These are phyloP conservation scores for Cygnus buccinator DNA, from an alignment of 2,113 vertebrate genomes.

Conservation along the genomic window DNA sequence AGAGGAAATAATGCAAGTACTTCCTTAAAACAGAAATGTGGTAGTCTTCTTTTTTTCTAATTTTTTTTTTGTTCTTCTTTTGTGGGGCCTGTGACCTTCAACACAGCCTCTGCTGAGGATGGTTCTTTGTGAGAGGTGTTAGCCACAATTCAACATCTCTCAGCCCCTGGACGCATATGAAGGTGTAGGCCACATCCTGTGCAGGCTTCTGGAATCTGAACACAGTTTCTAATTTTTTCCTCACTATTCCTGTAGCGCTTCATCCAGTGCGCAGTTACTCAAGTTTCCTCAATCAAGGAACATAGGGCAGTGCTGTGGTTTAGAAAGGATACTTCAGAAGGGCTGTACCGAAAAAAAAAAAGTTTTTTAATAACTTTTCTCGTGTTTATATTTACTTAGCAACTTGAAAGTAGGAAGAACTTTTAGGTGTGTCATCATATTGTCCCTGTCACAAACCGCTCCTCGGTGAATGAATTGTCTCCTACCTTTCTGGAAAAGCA, in stretches of 20 bases:
- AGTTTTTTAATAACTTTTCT: background rate
- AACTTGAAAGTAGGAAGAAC: background rate
- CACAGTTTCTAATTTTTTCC: background rate
- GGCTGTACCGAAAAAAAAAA: background rate
- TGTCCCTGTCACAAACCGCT: background rate
- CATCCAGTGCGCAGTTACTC: background rate
- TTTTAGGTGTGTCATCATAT: background rate
- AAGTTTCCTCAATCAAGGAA: background rate
- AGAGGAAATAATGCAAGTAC: background rate
- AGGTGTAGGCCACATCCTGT: accelerated
- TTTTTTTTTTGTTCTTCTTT: background rate
- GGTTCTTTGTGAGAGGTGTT: background rate
- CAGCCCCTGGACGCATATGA: background rate
- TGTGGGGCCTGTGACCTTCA: background rate
- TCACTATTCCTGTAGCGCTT: background rate
- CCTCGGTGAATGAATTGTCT: background rate
- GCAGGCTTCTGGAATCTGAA: background rate
- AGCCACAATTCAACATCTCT: background rate
- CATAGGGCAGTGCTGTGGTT: background rate
- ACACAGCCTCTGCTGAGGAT: background rate
- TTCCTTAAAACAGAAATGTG: background rate
- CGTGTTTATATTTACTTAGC: background rate
- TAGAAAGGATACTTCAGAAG: background rate
- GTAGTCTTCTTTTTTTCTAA: background rate
- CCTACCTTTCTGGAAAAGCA: background rate